phyloP scores from a whole-genome alignment of 2,888 invertebrate species.

The Troides helena region DNA sequence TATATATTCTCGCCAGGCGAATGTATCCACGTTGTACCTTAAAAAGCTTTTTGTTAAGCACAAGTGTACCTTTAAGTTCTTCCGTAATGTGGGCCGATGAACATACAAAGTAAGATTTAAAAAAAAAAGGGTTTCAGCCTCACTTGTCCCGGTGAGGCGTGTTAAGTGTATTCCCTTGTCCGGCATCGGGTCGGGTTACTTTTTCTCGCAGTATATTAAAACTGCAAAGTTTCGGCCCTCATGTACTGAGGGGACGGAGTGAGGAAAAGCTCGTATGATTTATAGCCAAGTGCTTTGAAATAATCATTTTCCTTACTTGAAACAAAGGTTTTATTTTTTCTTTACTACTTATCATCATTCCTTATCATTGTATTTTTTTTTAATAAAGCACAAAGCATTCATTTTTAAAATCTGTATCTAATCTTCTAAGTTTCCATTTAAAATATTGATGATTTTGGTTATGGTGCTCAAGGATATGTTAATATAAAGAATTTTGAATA shows the following conservation, averaged over 20 bases:
- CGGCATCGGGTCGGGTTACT: slow-evolving; percentile 59
- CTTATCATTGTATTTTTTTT: too few species aligned
- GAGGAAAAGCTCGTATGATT: slow-evolving; percentile 58
- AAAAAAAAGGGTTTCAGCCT: slow-evolving; percentile 30
- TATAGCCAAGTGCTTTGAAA: slow-evolving; percentile 41
- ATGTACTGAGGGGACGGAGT: slow-evolving; percentile 36
- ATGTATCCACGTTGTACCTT: not conserved
- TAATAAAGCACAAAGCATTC: too few species aligned
- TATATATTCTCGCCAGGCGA: not conserved
- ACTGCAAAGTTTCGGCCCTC: slow-evolving; percentile 56
- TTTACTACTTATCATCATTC: too few species aligned
- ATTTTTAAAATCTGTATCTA: too few species aligned
- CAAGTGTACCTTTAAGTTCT: not conserved
- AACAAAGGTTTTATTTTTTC: not conserved
- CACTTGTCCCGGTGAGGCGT: slow-evolving; percentile 31
- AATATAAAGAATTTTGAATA: too few species aligned
- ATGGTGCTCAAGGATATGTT: too few species aligned
- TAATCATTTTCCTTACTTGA: slow-evolving; percentile 11
- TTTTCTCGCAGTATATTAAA: slow-evolving; percentile 75
- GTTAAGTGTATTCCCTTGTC: slow-evolving; percentile 52
- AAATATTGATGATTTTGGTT: too few species aligned
- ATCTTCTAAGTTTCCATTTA: too few species aligned
- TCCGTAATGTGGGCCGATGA: not conserved
- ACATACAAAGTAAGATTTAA: slow-evolving; percentile 7
- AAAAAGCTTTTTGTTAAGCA: not conserved